Percentiles rank a stretch among this genome's conserved stretches.
Conservation (phyloP, 2,797 vertebrate genomes). For the Fratercula arctica region DNA sequence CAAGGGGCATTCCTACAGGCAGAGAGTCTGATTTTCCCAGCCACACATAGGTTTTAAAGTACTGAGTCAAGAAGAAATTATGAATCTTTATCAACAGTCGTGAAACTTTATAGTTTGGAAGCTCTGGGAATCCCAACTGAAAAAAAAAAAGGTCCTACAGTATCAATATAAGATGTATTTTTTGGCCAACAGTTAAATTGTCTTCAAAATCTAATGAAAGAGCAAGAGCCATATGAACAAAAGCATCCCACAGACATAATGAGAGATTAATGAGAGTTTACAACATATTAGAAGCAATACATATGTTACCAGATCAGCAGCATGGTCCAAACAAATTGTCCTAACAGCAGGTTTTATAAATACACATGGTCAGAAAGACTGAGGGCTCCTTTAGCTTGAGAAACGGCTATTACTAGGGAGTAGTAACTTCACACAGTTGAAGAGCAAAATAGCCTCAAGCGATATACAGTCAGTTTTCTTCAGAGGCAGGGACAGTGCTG, state of each 20-base stretch:
- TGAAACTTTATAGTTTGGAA: not conserved
- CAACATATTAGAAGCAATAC: not conserved
- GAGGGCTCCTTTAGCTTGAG: not conserved
- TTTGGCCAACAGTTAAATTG: not conserved
- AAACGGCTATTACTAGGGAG: not conserved
- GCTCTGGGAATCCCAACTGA: not conserved
- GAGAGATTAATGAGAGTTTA: rapidly evolving
- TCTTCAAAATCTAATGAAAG: not conserved
- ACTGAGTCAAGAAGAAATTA: not conserved
- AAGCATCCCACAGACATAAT: not conserved
- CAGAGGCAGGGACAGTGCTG: not conserved
- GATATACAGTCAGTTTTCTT: not conserved
- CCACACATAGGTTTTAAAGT: not conserved
- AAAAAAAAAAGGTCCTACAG: not conserved
- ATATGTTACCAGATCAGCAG: not conserved
- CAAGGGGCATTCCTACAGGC: not conserved
- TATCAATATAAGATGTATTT: not conserved
- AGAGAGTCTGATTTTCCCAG: not conserved
- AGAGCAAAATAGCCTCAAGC: not conserved
- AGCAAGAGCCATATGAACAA: not conserved
- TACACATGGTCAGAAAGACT: not conserved
- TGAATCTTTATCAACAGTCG: not conserved
- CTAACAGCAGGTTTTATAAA: not conserved
- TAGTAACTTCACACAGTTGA: not conserved
- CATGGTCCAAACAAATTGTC: not conserved